These are phyloP conservation scores for Limnephilus lunatus DNA, from an alignment of 2,888 invertebrate genomes.

Conservation along the genomic window DNA sequence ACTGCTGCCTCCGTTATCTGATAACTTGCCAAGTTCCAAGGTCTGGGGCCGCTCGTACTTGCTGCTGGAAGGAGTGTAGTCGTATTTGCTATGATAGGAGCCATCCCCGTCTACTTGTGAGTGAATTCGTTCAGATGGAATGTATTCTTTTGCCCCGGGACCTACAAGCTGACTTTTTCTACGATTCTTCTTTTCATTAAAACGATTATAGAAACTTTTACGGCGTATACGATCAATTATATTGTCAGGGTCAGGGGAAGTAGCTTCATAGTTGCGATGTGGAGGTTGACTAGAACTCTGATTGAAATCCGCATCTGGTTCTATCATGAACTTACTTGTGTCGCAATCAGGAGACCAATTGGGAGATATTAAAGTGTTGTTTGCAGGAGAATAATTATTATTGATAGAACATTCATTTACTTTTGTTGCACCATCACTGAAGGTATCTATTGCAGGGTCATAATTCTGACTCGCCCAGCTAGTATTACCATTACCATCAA, in stretches of 20 bases:
- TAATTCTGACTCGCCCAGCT: slow-evolving; percentile 68
- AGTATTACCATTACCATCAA: slow-evolving; percentile 68
- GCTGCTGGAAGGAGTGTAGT: slow-evolving; percentile 71
- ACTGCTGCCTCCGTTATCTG: slow-evolving; percentile 54
- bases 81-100: slow-evolving; percentile 68
- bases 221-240: slow-evolving; percentile 91
- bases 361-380: slow-evolving; percentile 67
- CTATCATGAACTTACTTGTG: slow-evolving; percentile 67
- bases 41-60: slow-evolving; percentile 41
- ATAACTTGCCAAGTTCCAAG: slow-evolving; percentile 34
- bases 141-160: slow-evolving; percentile 79
- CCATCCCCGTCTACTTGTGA: slow-evolving; percentile 70
- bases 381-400: slow-evolving; percentile 50
- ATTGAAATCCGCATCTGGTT: slow-evolving; percentile 68
- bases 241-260: slow-evolving; percentile 81
- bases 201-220: slow-evolving; percentile 92
- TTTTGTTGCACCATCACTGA: slow-evolving; percentile 27
- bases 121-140: slow-evolving; percentile 75
- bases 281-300: slow-evolving; percentile 69
- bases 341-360: slow-evolving; percentile 72
- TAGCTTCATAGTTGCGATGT: slow-evolving; percentile 74
- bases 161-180: slow-evolving; percentile 83
- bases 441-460: slow-evolving; percentile 35
- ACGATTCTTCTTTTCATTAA: slow-evolving; percentile 88
- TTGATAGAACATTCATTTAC: slow-evolving; percentile 25